Percentiles rank a stretch among this genome's conserved stretches.
Evolutionary conservation across 2,797 vertebrate genomes (phyloP).

Genomic region (Galago senegalensis): DNA sequence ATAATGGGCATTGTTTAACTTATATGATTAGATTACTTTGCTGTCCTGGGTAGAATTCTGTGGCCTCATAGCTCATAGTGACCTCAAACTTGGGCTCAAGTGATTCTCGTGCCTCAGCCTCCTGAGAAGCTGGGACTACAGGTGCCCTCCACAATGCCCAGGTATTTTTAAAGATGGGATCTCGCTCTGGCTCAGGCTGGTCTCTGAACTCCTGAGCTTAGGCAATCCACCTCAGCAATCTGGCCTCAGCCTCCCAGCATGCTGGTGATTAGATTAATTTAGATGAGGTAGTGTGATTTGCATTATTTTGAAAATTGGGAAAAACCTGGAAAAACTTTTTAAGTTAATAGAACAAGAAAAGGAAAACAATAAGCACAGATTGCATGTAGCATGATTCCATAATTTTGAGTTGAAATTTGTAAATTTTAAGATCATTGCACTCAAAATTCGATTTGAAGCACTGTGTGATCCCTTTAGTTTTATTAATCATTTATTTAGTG

Average conservation of each 20-base stretch:
- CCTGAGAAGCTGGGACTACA: too few species aligned
- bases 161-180: too few species aligned
- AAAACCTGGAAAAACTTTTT: not conserved
- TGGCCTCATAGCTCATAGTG: too few species aligned
- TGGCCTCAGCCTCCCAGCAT: too few species aligned
- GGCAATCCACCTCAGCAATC: too few species aligned
- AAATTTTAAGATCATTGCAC: not conserved
- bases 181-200: too few species aligned
- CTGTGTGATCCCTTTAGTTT: not conserved
- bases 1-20: not conserved
- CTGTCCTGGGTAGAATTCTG: too few species aligned
- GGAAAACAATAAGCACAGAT: not conserved
- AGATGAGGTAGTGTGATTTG: not conserved
- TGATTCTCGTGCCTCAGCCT: too few species aligned
- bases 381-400: not conserved
- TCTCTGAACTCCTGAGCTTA: too few species aligned
- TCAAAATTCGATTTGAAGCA: slow-evolving; percentile 1
- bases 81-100: too few species aligned
- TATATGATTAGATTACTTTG: not conserved
- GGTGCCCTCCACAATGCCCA: too few species aligned
- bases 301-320: not conserved
- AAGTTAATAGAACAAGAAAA: not conserved
- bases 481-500: not conserved
- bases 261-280: not conserved
- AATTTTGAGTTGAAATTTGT: not conserved